Base-by-base conservation (phyloP, 2,113 vertebrate species). In the Marmota monax region DNA sequence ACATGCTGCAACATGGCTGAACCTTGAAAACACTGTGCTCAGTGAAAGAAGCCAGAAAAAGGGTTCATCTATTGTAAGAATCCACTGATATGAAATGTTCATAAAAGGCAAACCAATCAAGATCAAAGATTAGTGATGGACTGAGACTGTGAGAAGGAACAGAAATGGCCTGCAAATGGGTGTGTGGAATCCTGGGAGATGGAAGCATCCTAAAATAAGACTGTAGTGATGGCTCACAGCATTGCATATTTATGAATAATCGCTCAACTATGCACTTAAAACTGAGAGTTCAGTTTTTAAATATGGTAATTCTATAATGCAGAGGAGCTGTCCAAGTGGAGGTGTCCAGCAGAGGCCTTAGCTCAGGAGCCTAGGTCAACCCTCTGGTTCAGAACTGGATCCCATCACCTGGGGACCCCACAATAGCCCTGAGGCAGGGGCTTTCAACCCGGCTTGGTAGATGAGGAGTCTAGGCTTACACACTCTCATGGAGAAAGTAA, bases 251-350 rank as follows among this genome's bases (percentile, higher is more conserved):
- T 32, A 45, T 58, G 6, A 65, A 61, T n/a, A 32, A 70, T 42
- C 18, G 45, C 8, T 11, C 58, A 78, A 61, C 34, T 70, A 37
- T 29, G 20, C 5, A 10, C 0, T 10, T 5, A 61, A n/a, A 11
- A n/a, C 6, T 20, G 23, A 22, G 45, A 39, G 17, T 10, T 61
- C 1, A 11, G 45, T 18, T 25, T 14, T 29, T 37, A 37, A 69
- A 37, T 0, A 4, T 0, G 4, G 58, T 37, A 32, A 45, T n/a
- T 29, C 32, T 18, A 3, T 1, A 4, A 76, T 9, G 58, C 6
- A 73, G 17, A 12, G 53, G 79, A 34, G 56, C 83, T 42, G 3
- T 7, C 18, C 48, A 39, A 14, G 1, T 2, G 14, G 53, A 23
- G 17, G 23, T 58, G 17, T 58, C 29, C 8, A 9, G 22, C 1